Evolutionary conservation across 2,888 invertebrate species (phyloP).

Genomic region (Dynastes grantii): DNA sequence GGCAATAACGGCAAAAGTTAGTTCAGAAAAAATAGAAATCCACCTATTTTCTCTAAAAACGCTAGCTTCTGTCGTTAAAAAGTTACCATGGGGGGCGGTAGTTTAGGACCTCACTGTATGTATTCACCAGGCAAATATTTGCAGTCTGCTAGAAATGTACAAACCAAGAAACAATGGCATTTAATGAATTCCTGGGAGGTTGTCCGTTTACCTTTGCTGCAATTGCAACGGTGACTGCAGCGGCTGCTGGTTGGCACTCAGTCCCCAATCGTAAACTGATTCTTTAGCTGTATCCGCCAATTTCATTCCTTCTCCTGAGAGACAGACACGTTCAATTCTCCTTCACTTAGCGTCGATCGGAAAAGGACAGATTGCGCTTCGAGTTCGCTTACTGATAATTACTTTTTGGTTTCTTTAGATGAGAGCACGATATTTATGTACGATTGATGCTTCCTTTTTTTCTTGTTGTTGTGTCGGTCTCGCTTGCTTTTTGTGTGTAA

Average conservation of each 20-base stretch:
- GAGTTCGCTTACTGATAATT: slow-evolving; percentile 16
- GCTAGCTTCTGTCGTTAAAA: too few species aligned
- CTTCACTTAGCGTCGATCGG: background rate
- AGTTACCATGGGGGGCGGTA: too few species aligned
- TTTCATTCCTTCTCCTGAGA: background rate
- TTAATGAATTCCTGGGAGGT: slow-evolving; percentile 13
- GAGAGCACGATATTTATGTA: slow-evolving; percentile 14
- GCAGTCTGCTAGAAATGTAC: background rate
- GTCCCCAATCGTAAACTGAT: background rate
- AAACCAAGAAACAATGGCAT: background rate
- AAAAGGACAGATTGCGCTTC: slow-evolving; percentile 3
- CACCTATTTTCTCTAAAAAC: too few species aligned
- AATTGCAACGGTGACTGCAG: slow-evolving; percentile 3
- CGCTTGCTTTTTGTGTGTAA: slow-evolving; percentile 22
- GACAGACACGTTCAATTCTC: background rate
- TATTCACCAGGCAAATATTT: background rate
- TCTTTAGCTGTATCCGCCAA: background rate
- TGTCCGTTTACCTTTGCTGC: slow-evolving; percentile 4
- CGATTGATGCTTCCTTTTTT: slow-evolving; percentile 8
- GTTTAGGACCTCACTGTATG: too few species aligned
- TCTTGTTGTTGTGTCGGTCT: slow-evolving; percentile 9
- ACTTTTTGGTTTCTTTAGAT: slow-evolving; percentile 32
- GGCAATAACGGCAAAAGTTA: too few species aligned
- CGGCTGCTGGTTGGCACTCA: background rate
- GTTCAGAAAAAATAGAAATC: too few species aligned